Base-by-base conservation (phyloP, 2,113 vertebrate genomes). In the Agelaius tricolor region DNA sequence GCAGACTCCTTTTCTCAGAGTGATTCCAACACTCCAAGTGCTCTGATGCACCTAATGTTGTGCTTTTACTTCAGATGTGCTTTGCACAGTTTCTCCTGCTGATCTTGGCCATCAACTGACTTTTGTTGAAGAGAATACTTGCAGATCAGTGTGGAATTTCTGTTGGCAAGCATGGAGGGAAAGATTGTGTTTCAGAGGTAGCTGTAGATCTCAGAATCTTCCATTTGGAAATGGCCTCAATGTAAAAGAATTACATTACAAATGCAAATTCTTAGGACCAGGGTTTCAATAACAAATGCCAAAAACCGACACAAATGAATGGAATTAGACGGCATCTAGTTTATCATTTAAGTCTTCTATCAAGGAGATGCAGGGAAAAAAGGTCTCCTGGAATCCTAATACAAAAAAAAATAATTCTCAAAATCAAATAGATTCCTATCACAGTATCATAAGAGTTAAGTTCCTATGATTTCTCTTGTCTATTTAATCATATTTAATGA, bases 141-240 rank as follows among this genome's bases (percentile, higher is more conserved):
- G 43, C 66, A 79, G 30, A 91, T 72, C 66, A 58, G 47, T 13
- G 27, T 52, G 84, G 68, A 94, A 94, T 97, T 94, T 92, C 67
- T 91, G 13, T 69, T 94, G 77, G 84, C 84, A 89, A 87, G 75
- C 54, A 4, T 22, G 15, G 15, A 51, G 62, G 31, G 82, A 91
- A 89, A 82, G 58, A 76, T 1, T 76, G 51, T 54, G 57, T 91
- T 90, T 80, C 71, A 83, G 51, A 71, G 15, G 51, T 55, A 73
- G 33, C 39, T 94, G 5, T 66, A 19, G 35, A 31, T 93, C 78
- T 77, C 71, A 95, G 55, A 88, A 69, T 58, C 54, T 92, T 92
- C 22, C 23, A 31, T 87, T 87, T 94, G 57, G 59, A 83, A 65
- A 55, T 35, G 15, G 43, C 21, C 46, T 94, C 24, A 62, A 15